Evolutionary conservation across 1,140 invertebrate genomes (phyloP).

Genomic region (Forficula auricularia): DNA sequence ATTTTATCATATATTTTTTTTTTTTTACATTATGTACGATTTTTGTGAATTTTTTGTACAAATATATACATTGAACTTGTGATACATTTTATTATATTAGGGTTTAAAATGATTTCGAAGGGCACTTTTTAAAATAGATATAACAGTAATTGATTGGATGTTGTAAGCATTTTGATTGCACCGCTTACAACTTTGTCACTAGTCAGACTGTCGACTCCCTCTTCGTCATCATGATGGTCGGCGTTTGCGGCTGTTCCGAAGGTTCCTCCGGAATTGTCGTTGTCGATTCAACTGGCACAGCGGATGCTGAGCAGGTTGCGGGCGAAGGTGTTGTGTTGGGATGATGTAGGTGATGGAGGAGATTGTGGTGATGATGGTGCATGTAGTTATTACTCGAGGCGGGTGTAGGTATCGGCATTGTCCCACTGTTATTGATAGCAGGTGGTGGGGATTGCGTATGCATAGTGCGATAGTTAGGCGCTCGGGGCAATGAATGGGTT

Average conservation of each 20-base stretch:
- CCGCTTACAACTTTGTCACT: conserved; percentile 20
- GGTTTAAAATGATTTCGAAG: too few species aligned
- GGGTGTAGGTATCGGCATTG: not conserved
- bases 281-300: conserved; percentile 12
- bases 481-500: conserved; percentile 13
- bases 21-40: too few species aligned
- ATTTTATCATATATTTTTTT: too few species aligned
- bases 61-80: too few species aligned
- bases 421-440: not conserved
- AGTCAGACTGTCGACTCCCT: conserved; percentile 37
- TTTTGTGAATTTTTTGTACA: too few species aligned
- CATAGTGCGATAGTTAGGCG: too few species aligned
- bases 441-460: not conserved
- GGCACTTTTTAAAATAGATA: too few species aligned
- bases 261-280: conserved; percentile 22
- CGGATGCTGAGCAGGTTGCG: not conserved
- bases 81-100: too few species aligned
- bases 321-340: conserved; percentile 1
- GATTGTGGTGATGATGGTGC: conserved; percentile 22
- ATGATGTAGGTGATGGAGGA: conserved; percentile 22
- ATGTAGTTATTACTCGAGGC: conserved; percentile 15
- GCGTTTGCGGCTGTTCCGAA: conserved; percentile 31
- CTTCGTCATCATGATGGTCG: conserved; percentile 30
- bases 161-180: too few species aligned
- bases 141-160: too few species aligned